Evolutionary conservation across 2,888 invertebrate genomes (phyloP).

Genomic region (Digitonthophagus gazella): DNA sequence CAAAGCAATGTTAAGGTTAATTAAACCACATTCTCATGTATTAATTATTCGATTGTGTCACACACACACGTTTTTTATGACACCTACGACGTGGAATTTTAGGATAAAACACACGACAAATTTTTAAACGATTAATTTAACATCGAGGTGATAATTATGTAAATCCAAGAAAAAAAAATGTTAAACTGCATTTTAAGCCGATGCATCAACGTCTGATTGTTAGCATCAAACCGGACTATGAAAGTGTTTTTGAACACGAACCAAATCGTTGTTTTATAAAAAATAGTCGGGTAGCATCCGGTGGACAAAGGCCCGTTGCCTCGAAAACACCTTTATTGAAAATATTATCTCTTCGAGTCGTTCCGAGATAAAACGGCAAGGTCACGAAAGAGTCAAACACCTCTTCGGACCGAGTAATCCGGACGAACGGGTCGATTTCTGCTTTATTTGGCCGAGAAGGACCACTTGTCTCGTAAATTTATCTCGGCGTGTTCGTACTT

Average conservation of each 20-base stretch:
- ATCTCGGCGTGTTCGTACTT: background rate
- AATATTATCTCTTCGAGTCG: background rate
- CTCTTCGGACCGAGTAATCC: background rate
- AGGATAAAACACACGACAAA: too few species aligned
- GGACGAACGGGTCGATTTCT: background rate
- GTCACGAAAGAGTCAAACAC: background rate
- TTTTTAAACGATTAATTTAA: too few species aligned
- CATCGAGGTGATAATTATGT: too few species aligned
- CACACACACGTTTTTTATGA: background rate
- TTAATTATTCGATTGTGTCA: background rate
- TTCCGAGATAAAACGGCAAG: background rate
- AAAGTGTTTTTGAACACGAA: too few species aligned
- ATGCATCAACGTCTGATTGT: too few species aligned
- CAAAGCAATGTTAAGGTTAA: too few species aligned
- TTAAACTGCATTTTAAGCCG: too few species aligned
- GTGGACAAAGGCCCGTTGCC: background rate
- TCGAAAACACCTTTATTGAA: background rate
- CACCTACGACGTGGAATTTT: background rate
- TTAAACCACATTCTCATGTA: background rate
- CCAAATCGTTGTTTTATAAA: too few species aligned
- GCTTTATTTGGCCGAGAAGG: background rate
- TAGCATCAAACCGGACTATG: too few species aligned
- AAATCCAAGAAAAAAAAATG: too few species aligned
- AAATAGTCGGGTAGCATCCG: background rate
- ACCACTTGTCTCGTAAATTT: background rate